Percentiles rank a stretch among this genome's conserved stretches.
These are phyloP conservation scores for Rhinolophus ferrumequinum DNA, from an alignment of 2,113 vertebrate species.

Conservation along the genomic window DNA sequence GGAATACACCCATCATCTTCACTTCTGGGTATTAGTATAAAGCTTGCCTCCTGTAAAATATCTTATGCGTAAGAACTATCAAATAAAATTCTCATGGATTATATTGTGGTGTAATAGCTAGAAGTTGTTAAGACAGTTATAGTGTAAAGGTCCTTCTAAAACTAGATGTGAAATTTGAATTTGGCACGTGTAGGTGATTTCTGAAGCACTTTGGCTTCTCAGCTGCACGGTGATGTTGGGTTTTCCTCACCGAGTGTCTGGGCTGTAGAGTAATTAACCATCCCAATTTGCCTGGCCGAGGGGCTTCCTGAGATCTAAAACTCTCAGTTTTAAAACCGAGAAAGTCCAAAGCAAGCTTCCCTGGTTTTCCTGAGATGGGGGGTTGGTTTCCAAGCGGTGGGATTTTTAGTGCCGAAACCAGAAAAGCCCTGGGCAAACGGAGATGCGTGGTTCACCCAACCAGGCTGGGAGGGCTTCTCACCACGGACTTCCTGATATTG, in stretches of 20 bases:
- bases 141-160: conserved; percentile 46
- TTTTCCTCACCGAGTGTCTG: background rate
- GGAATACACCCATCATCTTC: background rate
- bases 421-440: background rate
- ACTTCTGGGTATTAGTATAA: background rate
- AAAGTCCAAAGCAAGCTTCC: background rate
- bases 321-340: background rate
- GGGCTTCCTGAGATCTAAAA: background rate
- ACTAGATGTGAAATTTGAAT: background rate
- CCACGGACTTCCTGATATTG: background rate
- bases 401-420: background rate
- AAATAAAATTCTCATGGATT: conserved; percentile 25
- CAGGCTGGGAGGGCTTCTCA: background rate
- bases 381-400: background rate
- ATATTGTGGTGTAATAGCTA: background rate
- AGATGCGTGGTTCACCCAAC: background rate
- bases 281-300: background rate
- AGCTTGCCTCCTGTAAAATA: background rate
- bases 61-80: background rate
- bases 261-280: background rate
- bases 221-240: background rate
- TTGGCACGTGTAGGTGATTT: background rate
- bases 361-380: background rate
- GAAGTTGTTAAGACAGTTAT: background rate
- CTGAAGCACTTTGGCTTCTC: background rate